A percentile compares a stretch with the other conserved stretches of the same genome.
Evolutionary conservation across 2,113 vertebrate species (phyloP).

Genomic region (Oreochromis aureus): DNA sequence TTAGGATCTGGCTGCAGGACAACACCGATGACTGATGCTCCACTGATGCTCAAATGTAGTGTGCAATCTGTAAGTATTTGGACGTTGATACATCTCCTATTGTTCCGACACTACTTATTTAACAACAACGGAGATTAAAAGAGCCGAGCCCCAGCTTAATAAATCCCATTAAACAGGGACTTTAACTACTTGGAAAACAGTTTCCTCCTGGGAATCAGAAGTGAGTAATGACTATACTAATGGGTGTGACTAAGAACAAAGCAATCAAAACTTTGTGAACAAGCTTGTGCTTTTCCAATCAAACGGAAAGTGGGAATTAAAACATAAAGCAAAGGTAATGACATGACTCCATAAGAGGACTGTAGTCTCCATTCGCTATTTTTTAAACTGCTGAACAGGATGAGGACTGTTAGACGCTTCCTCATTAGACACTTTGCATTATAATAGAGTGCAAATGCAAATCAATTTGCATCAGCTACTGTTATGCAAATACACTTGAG

Average conservation of each 20-base stretch:
- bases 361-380: neutral
- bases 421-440: conserved; percentile 3
- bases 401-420: neutral
- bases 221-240: neutral
- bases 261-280: neutral
- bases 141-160: neutral
- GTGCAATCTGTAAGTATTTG: conserved; percentile 10
- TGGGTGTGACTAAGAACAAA: neutral
- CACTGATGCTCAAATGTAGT: neutral
- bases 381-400: neutral
- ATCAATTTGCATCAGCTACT: conserved; percentile 26
- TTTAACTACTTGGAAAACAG: neutral
- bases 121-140: neutral
- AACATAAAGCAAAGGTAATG: neutral
- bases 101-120: neutral
- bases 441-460: conserved; percentile 11
- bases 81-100: neutral
- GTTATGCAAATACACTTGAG: conserved; percentile 15
- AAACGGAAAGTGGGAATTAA: neutral
- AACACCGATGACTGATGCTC: conserved; percentile 10
- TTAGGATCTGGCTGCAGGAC: conserved; percentile 27
- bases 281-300: neutral
- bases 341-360: neutral
- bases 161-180: neutral
- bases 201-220: neutral